Percentiles rank a stretch among this genome's conserved stretches.
phyloP scores from a whole-genome alignment of 2,888 invertebrate genomes.

The Exephanes ischioxanthus region DNA sequence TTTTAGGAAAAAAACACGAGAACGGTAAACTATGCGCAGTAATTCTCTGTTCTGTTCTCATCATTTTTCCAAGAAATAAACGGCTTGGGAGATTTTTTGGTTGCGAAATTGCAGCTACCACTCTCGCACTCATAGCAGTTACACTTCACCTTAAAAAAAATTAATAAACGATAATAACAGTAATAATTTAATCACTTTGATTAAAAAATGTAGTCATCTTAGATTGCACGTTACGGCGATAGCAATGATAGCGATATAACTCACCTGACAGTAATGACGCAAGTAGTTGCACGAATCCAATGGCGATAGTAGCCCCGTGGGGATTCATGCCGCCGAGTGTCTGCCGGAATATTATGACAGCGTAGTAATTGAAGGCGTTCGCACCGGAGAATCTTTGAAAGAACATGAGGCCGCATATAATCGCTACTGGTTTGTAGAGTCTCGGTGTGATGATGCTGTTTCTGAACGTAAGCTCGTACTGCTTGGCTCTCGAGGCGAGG shows the following conservation, averaged over 20 bases:
- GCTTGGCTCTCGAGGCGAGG: slow-evolving; percentile 82
- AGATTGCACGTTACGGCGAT: background rate
- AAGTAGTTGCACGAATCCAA: slow-evolving; percentile 94
- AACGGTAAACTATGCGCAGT: too few species aligned
- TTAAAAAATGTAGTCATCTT: background rate
- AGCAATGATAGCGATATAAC: background rate
- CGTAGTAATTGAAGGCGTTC: slow-evolving; percentile 94
- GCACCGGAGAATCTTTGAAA: slow-evolving; percentile 95
- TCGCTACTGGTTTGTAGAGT: slow-evolving; percentile 90
- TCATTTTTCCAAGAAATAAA: too few species aligned
- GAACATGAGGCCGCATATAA: slow-evolving; percentile 95
- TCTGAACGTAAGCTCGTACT: slow-evolving; percentile 82
- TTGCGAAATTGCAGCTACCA: too few species aligned
- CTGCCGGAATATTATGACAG: slow-evolving; percentile 94
- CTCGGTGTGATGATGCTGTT: slow-evolving; percentile 83
- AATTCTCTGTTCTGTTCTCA: too few species aligned
- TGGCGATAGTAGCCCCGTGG: slow-evolving; percentile 93
- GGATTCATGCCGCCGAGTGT: slow-evolving; percentile 94
- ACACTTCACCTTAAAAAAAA: too few species aligned
- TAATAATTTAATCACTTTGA: background rate
- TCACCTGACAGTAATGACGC: slow-evolving; percentile 92
- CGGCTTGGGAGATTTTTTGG: too few species aligned
- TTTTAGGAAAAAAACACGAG: too few species aligned
- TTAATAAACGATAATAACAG: background rate
- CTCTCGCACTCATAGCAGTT: too few species aligned